Conservation (phyloP, 1,140 invertebrate species). For the Drosophila bifasciata region DNA sequence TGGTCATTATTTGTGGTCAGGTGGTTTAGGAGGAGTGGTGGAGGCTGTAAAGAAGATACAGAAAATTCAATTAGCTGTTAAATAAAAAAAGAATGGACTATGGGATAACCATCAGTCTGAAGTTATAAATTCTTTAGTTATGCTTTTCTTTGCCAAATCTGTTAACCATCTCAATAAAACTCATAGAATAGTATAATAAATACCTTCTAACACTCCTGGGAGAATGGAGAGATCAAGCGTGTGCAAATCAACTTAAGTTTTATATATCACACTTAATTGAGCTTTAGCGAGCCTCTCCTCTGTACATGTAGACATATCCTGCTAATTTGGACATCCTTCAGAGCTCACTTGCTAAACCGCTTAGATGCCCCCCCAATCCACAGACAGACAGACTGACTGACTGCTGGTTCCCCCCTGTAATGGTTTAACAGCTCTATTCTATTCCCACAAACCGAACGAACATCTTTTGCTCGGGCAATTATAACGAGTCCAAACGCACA, state of each 20-base stretch:
- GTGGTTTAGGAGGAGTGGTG: conserved; percentile 1
- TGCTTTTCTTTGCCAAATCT: no score
- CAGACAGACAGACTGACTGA: conserved; percentile 12
- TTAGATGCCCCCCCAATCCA: neutral
- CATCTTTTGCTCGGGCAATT: conserved; percentile 37
- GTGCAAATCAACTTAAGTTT: conserved; percentile 5
- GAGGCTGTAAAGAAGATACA: conserved; percentile 2
- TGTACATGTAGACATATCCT: conserved; percentile 5
- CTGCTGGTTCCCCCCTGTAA: conserved; percentile 2
- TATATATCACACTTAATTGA: conserved; percentile 4
- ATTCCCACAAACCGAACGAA: no score
- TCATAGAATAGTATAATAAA: no score
- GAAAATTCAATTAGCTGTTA: conserved; percentile 1
- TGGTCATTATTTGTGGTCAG: no score
- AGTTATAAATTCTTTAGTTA: no score
- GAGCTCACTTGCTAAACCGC: no score
- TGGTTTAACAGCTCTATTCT: conserved; percentile 4
- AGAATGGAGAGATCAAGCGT: neutral
- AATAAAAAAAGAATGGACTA: conserved; percentile 9
- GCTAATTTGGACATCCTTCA: conserved; percentile 33
- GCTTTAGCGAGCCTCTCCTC: neutral
- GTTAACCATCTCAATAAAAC: no score
- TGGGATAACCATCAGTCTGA: no score
- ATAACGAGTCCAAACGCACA: conserved; percentile 46
- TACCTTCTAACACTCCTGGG: no score